A percentile compares a stretch with the other conserved stretches of the same genome.
Evolutionary conservation across 2,113 vertebrate species (phyloP).

Genomic region (Amia ocellicauda): DNA sequence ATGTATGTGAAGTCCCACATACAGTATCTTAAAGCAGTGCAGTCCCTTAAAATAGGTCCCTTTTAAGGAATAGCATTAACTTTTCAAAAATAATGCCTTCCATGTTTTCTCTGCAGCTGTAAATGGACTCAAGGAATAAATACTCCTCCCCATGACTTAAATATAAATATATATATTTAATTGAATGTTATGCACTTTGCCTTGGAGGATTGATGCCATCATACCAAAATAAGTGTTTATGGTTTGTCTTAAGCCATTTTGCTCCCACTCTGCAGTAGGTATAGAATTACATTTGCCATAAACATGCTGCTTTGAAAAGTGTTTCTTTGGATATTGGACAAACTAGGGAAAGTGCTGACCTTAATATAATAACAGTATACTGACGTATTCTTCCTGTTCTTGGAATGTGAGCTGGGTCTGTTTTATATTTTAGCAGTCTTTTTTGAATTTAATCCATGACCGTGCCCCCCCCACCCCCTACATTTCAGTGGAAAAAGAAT

Average conservation of each 20-base stretch:
- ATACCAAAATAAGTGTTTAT: neutral
- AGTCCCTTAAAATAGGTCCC: no score
- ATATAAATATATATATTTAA: neutral
- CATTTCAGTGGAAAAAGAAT: neutral
- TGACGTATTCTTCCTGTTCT: constrained; percentile 36
- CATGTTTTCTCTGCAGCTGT: neutral
- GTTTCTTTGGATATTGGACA: constrained; percentile 21
- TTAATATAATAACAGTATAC: constrained; percentile 29
- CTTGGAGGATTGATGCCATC: neutral
- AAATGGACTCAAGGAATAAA: neutral
- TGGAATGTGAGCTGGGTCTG: constrained; percentile 37
- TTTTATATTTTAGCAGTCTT: constrained; percentile 49
- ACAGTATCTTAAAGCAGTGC: no score
- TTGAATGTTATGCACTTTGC: neutral
- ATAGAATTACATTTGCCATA: constrained; percentile 26
- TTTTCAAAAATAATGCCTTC: neutral
- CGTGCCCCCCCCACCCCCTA: constrained; percentile 9
- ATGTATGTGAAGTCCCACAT: no score
- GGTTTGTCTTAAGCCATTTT: constrained; percentile 14
- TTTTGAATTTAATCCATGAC: constrained; percentile 42
- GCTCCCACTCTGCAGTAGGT: constrained; percentile 6
- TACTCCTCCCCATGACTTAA: neutral
- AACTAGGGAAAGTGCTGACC: constrained; percentile 26
- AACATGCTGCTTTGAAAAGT: constrained; percentile 20
- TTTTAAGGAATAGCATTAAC: no score